phyloP scores from a whole-genome alignment of 2,888 invertebrate genomes.

The Melanostoma mellinum region DNA sequence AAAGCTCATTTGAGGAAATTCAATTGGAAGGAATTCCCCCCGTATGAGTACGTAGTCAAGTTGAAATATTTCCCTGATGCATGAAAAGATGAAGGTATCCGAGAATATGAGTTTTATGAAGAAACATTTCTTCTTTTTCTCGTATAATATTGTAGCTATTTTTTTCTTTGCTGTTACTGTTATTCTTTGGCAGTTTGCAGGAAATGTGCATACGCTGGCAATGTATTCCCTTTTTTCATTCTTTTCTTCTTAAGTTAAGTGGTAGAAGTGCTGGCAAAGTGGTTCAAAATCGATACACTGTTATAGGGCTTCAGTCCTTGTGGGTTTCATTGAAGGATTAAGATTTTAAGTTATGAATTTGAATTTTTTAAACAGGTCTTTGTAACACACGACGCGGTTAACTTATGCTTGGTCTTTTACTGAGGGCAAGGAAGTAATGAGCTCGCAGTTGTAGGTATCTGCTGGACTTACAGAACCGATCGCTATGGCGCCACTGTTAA shows the following conservation, averaged over 20 bases:
- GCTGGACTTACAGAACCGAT: too few species aligned
- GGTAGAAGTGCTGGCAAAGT: neutral
- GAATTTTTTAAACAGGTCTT: too few species aligned
- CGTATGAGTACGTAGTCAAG: constrained; percentile 61
- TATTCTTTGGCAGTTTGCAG: constrained; percentile 10
- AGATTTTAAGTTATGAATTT: too few species aligned
- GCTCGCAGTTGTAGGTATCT: too few species aligned
- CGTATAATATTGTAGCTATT: neutral
- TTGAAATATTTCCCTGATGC: constrained; percentile 54
- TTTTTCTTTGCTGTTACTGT: constrained; percentile 1
- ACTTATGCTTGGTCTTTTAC: too few species aligned
- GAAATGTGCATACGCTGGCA: constrained; percentile 32
- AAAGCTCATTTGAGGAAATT: constrained; percentile 79
- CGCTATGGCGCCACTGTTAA: too few species aligned
- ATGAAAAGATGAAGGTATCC: constrained; percentile 59
- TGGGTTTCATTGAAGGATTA: neutral
- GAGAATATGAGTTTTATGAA: constrained; percentile 36
- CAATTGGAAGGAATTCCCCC: constrained; percentile 74
- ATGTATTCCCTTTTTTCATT: neutral
- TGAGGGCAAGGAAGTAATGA: too few species aligned
- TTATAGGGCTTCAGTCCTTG: neutral
- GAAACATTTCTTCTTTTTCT: constrained; percentile 16
- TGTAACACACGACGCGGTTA: too few species aligned
- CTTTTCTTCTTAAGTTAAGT: neutral
- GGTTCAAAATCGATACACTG: neutral